Conservation (phyloP, 2,113 vertebrate species). For the Sterrhoptilus dennistouni region DNA sequence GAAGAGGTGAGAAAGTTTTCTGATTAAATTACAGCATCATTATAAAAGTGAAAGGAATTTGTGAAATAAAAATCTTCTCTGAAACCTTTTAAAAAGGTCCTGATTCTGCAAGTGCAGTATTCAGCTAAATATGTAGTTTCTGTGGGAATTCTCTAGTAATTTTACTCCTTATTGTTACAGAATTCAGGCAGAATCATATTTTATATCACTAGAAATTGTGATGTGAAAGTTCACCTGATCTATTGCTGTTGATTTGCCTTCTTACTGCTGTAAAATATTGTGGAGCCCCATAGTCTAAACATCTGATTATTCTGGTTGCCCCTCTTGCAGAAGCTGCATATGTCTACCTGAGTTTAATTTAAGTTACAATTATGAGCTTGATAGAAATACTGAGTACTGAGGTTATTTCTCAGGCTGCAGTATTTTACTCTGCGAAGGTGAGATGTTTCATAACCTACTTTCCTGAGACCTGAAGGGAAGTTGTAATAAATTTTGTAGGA, state of each 20-base stretch:
- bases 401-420: neutral
- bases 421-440: neutral
- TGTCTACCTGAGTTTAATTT: neutral
- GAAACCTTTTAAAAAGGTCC: neutral
- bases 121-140: neutral
- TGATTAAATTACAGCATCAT: neutral
- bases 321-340: neutral
- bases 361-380: neutral
- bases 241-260: neutral
- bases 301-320: neutral
- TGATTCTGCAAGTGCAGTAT: neutral
- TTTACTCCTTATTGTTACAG: neutral
- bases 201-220: neutral
- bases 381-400: neutral
- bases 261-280: neutral
- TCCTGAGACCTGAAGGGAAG: neutral
- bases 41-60: neutral
- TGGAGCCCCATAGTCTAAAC: neutral
- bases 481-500: neutral
- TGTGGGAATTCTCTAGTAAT: neutral
- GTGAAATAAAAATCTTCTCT: neutral
- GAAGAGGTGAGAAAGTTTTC: constrained; percentile 83
- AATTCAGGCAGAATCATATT: neutral
- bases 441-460: neutral
- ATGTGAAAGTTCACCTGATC: neutral